Conservation (phyloP, 2,888 invertebrate species). For the Xestia sexstrigata region DNA sequence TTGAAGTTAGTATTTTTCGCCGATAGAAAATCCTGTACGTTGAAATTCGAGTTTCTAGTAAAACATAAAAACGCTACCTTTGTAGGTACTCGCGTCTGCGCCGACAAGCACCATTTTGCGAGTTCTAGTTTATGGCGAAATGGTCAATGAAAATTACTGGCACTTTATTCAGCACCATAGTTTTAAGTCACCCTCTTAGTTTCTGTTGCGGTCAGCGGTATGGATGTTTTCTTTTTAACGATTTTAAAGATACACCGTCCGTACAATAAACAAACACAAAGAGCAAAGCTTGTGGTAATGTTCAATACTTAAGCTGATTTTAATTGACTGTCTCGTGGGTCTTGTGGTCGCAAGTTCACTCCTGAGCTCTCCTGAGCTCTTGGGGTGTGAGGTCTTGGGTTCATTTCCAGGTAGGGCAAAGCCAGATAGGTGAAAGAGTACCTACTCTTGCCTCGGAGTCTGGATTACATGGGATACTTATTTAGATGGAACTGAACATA, state of each 20-base stretch:
- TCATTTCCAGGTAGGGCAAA: not conserved
- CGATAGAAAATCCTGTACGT: not conserved
- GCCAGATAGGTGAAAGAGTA: not conserved
- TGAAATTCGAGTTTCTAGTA: not conserved
- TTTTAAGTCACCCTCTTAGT: not conserved
- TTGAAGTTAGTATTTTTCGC: no score
- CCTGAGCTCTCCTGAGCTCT: not conserved
- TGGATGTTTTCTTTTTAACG: not conserved
- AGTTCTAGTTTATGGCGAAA: not conserved
- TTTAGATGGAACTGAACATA: no score
- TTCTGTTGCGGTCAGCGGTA: not conserved
- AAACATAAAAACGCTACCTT: not conserved
- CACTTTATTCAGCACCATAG: not conserved
- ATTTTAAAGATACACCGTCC: not conserved
- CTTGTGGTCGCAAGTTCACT: not conserved
- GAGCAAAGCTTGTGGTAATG: not conserved
- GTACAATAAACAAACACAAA: slow-evolving; percentile 1
- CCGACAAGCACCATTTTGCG: not conserved
- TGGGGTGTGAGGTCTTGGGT: not conserved
- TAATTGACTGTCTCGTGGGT: not conserved
- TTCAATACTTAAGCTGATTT: not conserved
- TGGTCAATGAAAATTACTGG: not conserved
- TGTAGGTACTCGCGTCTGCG: no score
- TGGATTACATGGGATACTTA: no score
- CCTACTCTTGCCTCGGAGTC: not conserved